phyloP scores from a whole-genome alignment of 2,888 invertebrate genomes.

The Perizoma flavofasciatum region DNA sequence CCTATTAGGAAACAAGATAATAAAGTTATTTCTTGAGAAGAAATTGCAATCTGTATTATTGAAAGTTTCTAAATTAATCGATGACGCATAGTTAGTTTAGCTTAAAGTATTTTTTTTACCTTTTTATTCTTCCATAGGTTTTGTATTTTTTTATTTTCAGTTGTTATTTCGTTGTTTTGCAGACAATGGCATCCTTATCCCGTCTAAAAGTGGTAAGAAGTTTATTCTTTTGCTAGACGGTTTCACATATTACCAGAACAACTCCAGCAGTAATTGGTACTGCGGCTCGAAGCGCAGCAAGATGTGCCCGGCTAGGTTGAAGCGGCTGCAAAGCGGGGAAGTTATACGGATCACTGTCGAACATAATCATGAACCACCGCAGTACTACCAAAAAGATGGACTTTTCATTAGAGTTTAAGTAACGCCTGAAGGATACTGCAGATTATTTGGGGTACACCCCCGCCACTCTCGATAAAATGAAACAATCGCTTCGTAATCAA shows the following conservation, averaged over 20 bases:
- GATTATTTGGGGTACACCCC: too few relatives aligned
- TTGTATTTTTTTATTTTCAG: too few relatives aligned
- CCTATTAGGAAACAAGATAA: too few relatives aligned
- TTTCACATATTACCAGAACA: conserved; percentile 57
- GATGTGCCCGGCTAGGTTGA: conserved; percentile 43
- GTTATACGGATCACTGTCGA: conserved; percentile 28
- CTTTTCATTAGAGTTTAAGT: neutral
- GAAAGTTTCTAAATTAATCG: too few relatives aligned
- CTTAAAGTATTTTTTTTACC: too few relatives aligned
- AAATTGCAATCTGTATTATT: too few relatives aligned
- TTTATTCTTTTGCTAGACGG: conserved; percentile 48
- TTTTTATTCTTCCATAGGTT: too few relatives aligned
- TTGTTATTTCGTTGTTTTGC: conserved; percentile 2
- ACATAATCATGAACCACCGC: conserved; percentile 45
- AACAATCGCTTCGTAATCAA: too few relatives aligned
- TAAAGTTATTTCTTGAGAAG: too few relatives aligned
- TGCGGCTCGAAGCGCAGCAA: conserved; percentile 45
- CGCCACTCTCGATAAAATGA: too few relatives aligned
- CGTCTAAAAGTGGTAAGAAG: conserved; percentile 48
- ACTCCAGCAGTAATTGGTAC: conserved; percentile 48
- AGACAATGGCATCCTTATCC: conserved; percentile 44
- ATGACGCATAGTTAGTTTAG: too few relatives aligned
- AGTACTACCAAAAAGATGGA: conserved; percentile 20
- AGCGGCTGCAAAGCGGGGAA: conserved; percentile 26
- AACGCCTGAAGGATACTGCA: neutral